Evolutionary conservation across 2,888 invertebrate genomes (phyloP).

Genomic region (Drosophila ochracea): DNA sequence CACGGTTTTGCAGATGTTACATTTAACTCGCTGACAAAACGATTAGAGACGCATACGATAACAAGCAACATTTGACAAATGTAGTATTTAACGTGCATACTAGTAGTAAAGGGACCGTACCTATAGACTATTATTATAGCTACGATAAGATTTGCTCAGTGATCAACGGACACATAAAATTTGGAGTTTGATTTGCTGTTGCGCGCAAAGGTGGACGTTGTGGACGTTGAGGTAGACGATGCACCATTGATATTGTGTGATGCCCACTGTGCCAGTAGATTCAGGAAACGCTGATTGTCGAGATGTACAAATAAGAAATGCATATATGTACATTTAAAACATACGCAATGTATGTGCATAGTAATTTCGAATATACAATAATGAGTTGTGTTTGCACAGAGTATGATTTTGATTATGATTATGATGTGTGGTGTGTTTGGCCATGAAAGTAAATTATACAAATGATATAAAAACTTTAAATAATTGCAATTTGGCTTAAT

Average conservation of each 20-base stretch:
- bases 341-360: conserved; percentile 9
- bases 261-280: conserved; percentile 84
- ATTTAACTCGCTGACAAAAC: conserved; percentile 6
- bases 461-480: conserved; percentile 65
- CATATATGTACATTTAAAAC: conserved; percentile 10
- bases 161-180: conserved; percentile 85
- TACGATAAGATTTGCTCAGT: conserved; percentile 51
- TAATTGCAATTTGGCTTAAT: conserved; percentile 18
- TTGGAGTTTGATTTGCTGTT: conserved; percentile 84
- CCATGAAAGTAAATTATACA: conserved; percentile 83
- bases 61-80: conserved; percentile 26
- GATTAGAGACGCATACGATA: conserved; percentile 19
- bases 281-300: conserved; percentile 79
- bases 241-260: conserved; percentile 74
- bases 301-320: conserved; percentile 23
- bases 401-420: background rate
- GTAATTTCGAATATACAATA: conserved; percentile 2
- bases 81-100: conserved; percentile 29
- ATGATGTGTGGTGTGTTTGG: conserved; percentile 56
- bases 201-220: conserved; percentile 78
- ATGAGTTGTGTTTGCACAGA: background rate
- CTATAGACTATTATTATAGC: conserved; percentile 23
- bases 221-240: conserved; percentile 70
- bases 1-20: conserved; percentile 12
- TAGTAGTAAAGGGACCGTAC: conserved; percentile 30